Conservation (phyloP, 2,888 invertebrate genomes). For the Eulithis testata region DNA sequence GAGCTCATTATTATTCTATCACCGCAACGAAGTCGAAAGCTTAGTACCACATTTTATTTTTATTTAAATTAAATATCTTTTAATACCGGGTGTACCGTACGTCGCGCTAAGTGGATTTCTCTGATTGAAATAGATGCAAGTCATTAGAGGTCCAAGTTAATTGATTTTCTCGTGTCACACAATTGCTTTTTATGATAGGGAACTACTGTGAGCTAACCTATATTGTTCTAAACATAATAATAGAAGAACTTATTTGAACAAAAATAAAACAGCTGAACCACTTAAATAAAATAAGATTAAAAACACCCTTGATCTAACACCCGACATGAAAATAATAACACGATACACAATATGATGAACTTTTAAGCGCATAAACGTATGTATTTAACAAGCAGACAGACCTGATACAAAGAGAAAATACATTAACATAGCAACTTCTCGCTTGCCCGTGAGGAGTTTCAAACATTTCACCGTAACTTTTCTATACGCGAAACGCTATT, state of each 20-base stretch:
- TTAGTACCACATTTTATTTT: constrained; percentile 38
- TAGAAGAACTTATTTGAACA: background rate
- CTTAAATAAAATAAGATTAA: constrained; percentile 2
- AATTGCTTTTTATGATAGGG: too few species aligned
- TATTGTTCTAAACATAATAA: too few species aligned
- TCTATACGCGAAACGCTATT: constrained; percentile 79
- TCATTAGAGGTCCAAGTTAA: constrained; percentile 2
- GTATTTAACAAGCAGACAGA: constrained; percentile 69
- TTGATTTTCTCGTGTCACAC: background rate
- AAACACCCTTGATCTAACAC: constrained; percentile 19
- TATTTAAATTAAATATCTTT: constrained; percentile 40
- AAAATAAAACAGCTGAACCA: background rate
- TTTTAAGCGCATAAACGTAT: constrained; percentile 45
- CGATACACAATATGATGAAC: constrained; percentile 42
- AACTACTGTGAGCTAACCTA: too few species aligned
- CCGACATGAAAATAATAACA: constrained; percentile 39
- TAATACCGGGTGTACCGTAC: constrained; percentile 15
- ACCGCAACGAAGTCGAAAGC: constrained; percentile 46
- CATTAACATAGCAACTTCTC: constrained; percentile 80
- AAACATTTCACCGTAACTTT: constrained; percentile 79
- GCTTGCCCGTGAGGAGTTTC: constrained; percentile 68
- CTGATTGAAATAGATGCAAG: constrained; percentile 1
- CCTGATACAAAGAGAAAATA: constrained; percentile 79
- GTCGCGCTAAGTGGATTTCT: constrained; percentile 15
- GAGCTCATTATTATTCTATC: constrained; percentile 59